Conservation (phyloP, 2,797 vertebrate species). For the Brachyalestes nurse region DNA sequence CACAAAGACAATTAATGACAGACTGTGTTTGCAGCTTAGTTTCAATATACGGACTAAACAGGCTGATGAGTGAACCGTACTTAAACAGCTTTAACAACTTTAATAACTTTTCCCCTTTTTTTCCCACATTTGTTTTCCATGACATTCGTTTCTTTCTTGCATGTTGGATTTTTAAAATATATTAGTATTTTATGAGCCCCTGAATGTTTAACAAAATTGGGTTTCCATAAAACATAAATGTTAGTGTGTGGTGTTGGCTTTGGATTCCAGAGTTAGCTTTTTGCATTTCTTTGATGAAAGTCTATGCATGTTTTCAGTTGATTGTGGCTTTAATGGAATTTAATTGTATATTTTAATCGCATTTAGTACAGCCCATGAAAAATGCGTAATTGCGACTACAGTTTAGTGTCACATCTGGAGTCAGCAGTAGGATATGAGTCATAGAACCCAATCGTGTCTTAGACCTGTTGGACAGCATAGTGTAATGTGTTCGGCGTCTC, state of each 20-base stretch:
- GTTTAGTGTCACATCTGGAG: not conserved
- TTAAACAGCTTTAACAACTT: no score
- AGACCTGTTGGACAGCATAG: not conserved
- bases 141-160: not conserved
- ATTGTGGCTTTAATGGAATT: not conserved
- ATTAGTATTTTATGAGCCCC: no score
- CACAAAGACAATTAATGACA: no score
- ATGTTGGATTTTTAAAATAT: not conserved
- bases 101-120: no score
- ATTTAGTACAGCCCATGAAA: not conserved
- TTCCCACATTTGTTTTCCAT: no score
- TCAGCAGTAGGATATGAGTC: not conserved
- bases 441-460: not conserved
- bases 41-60: no score
- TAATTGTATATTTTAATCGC: not conserved
- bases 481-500: not conserved
- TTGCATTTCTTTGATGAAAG: not conserved
- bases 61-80: no score
- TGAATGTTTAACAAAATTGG: no score
- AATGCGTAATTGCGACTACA: not conserved
- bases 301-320: not conserved
- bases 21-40: no score
- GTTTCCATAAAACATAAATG: no score
- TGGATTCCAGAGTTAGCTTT: not conserved
- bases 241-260: no score